Evolutionary conservation across 2,888 invertebrate species (phyloP).

Genomic region (Omphaloscelis lunosa): DNA sequence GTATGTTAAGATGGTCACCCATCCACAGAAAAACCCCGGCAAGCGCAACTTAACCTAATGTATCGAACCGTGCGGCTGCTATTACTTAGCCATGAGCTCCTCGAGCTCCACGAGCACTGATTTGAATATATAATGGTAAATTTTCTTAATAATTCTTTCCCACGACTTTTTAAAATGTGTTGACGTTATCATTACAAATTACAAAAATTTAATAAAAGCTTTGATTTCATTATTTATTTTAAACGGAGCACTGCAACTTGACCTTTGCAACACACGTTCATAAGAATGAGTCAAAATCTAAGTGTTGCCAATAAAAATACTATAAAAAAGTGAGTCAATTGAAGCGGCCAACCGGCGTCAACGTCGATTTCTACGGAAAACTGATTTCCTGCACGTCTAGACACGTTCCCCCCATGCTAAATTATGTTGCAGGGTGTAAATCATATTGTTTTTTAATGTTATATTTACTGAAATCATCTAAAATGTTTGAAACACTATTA

Average conservation of each 20-base stretch:
- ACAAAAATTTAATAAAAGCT: too few species aligned
- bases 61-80: too few species aligned
- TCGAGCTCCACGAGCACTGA: too few species aligned
- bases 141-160: too few species aligned
- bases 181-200: too few species aligned
- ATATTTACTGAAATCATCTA: constrained; percentile 1
- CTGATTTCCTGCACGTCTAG: constrained; percentile 88
- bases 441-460: constrained; percentile 29
- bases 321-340: constrained; percentile 52
- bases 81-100: too few species aligned
- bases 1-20: too few species aligned
- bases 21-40: too few species aligned
- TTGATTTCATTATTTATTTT: too few species aligned
- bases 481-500: not conserved
- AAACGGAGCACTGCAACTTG: not conserved
- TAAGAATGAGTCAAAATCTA: not conserved
- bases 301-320: constrained; percentile 24
- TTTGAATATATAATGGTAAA: too few species aligned
- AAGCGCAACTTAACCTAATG: too few species aligned
- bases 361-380: constrained; percentile 76
- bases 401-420: constrained; percentile 78
- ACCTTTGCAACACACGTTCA: not conserved
- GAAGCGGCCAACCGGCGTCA: constrained; percentile 67
- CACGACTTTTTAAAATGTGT: too few species aligned
- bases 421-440: constrained; percentile 70